Conservation (phyloP, 2,113 vertebrate genomes). For the Elephas maximus region DNA sequence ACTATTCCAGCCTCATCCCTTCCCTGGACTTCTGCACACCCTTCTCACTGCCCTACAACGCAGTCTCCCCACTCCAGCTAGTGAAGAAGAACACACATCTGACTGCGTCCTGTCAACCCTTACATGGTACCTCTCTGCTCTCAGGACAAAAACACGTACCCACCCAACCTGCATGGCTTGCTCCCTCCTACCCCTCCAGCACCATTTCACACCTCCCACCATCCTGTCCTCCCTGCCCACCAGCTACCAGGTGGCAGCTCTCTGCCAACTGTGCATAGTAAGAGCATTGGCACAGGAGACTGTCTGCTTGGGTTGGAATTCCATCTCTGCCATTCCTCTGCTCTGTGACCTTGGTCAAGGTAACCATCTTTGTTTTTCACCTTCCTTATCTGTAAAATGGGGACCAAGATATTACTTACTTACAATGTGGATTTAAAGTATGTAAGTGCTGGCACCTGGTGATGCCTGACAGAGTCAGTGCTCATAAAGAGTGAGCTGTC, state of each 20-base stretch:
- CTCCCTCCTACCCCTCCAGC: too few relatives aligned
- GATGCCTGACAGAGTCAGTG: background rate
- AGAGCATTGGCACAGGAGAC: rapidly evolving
- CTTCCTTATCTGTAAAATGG: background rate
- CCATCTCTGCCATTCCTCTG: background rate
- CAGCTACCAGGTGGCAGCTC: too few relatives aligned
- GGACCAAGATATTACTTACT: background rate
- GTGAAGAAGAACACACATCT: too few relatives aligned
- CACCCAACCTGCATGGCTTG: background rate
- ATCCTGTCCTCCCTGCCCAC: background rate
- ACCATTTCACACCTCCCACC: background rate
- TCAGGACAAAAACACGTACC: background rate
- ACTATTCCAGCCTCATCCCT: rapidly evolving
- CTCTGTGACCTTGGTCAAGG: background rate
- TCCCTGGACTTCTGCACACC: background rate
- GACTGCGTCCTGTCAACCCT: background rate
- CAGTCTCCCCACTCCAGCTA: too few relatives aligned
- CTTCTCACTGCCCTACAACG: background rate
- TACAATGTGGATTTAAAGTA: background rate
- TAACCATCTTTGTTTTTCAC: background rate
- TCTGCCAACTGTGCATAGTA: background rate
- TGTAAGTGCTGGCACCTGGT: background rate
- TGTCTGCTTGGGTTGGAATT: background rate
- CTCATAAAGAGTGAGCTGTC: background rate
- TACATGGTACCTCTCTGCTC: background rate